Conservation (phyloP, 2,888 invertebrate species). For the Sisyra terminalis region DNA sequence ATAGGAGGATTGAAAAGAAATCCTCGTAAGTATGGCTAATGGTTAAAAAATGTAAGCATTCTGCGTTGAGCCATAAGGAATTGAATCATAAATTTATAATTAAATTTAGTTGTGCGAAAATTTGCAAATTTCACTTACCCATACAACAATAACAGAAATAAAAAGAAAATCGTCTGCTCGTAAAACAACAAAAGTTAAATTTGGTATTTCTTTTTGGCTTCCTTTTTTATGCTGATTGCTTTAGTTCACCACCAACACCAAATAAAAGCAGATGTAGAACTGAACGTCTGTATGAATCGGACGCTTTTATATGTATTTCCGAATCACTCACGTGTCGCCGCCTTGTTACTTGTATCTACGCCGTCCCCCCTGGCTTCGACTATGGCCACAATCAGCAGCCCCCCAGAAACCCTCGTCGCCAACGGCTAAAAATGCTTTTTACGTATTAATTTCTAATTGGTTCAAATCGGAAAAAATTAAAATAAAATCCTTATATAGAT, state of each 20-base stretch:
- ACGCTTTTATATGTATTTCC: not conserved
- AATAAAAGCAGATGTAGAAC: not conserved
- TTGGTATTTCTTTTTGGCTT: too few species aligned
- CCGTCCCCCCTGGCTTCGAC: too few species aligned
- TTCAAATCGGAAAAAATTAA: too few species aligned
- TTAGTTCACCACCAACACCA: not conserved
- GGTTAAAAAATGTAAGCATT: not conserved
- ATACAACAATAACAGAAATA: constrained; percentile 30
- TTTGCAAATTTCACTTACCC: constrained; percentile 27
- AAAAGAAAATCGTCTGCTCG: constrained; percentile 14
- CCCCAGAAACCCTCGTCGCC: too few species aligned
- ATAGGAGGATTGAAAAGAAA: not conserved
- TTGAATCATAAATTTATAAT: not conserved
- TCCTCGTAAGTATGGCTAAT: too few species aligned
- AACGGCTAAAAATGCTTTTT: too few species aligned
- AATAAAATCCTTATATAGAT: too few species aligned
- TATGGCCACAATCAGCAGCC: too few species aligned
- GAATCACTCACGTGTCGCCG: too few species aligned
- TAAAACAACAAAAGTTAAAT: not conserved
- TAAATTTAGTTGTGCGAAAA: constrained; percentile 15
- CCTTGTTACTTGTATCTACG: too few species aligned
- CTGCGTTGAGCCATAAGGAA: not conserved
- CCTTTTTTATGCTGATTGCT: too few species aligned
- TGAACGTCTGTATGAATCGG: not conserved
- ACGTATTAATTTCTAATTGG: too few species aligned